Evolutionary conservation across 2,888 invertebrate genomes (phyloP).

Genomic region (Stenodera caucasica): DNA sequence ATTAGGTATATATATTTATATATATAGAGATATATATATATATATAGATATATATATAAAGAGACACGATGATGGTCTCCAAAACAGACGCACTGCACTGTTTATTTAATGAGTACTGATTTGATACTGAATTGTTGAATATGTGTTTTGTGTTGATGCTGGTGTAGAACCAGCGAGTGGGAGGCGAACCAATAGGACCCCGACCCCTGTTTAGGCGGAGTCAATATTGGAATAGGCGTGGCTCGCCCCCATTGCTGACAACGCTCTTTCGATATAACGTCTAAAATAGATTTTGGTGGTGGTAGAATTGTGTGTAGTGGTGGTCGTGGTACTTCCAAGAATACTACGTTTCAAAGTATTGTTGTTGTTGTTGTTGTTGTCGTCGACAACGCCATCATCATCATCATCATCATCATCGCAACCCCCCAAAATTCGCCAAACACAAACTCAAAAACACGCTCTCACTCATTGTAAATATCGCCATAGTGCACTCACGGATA

Average conservation of each 20-base stretch:
- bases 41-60: not conserved
- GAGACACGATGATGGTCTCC: conserved; percentile 14
- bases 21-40: not conserved
- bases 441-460: conserved; percentile 16
- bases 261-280: conserved; percentile 32
- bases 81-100: conserved; percentile 50
- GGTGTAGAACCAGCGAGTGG: conserved; percentile 47
- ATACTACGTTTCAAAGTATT: conserved; percentile 15
- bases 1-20: not conserved
- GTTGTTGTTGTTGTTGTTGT: conserved; percentile 15
- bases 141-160: conserved; percentile 50
- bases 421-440: not conserved
- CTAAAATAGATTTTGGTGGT: not conserved
- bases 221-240: conserved; percentile 36
- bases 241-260: conserved; percentile 21
- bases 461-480: conserved; percentile 7
- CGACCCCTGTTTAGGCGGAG: conserved; percentile 46
- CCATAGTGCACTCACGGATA: conserved; percentile 11
- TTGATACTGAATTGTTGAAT: conserved; percentile 58
- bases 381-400: conserved; percentile 4
- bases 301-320: conserved; percentile 7
- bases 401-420: not conserved
- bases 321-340: conserved; percentile 16
- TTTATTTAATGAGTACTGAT: conserved; percentile 60
- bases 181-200: conserved; percentile 51